Conservation (phyloP, 2,113 vertebrate species). For the Pandion haliaetus region DNA sequence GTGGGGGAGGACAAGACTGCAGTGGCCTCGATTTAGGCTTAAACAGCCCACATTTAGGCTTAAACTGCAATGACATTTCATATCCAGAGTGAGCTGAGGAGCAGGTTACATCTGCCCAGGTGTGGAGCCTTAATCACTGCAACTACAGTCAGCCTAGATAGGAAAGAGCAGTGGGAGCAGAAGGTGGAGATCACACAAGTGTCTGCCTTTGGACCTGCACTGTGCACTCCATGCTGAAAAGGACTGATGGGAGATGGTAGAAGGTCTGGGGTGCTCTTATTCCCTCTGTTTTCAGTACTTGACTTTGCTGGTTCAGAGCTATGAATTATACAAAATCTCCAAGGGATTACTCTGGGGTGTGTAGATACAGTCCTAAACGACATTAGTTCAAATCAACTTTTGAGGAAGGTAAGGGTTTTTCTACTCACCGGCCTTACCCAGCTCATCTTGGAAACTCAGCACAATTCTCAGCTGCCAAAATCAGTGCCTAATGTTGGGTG, state of each 20-base stretch:
- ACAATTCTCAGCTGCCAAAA: background rate
- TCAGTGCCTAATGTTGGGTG: background rate
- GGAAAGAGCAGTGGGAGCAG: background rate
- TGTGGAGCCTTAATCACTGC: background rate
- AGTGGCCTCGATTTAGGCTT: background rate
- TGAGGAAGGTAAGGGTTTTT: background rate
- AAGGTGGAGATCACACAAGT: background rate
- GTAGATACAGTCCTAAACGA: background rate
- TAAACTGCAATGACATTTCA: background rate
- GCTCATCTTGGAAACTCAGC: background rate
- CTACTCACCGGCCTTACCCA: background rate
- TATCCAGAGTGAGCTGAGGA: background rate
- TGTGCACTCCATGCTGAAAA: fast-evolving
- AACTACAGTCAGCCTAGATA: background rate
- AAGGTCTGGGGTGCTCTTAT: background rate
- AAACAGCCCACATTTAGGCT: background rate
- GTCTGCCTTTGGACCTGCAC: background rate
- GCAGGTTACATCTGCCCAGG: background rate
- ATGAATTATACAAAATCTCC: background rate
- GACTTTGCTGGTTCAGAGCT: background rate
- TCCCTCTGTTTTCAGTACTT: background rate
- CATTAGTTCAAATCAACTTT: background rate
- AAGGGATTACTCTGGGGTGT: background rate
- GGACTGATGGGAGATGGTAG: too few species aligned
- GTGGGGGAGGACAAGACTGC: background rate